Conservation (phyloP, 2,888 invertebrate species). For the Sympetrum striolatum region DNA sequence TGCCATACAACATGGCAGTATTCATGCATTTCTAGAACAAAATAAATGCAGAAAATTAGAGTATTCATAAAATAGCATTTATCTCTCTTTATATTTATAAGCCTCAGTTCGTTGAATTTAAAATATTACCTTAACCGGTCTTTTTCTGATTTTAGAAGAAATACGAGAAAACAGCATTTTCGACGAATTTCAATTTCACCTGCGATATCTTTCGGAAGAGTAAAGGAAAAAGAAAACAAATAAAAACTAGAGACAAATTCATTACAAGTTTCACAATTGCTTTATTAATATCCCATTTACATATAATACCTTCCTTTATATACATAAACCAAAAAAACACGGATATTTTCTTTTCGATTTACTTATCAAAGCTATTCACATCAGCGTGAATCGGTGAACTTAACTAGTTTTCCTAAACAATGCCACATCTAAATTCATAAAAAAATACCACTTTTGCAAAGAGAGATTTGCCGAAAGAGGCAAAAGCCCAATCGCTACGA, state of each 20-base stretch:
- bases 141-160: too few species aligned
- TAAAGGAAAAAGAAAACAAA: not conserved
- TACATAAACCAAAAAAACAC: slow-evolving; percentile 37
- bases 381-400: slow-evolving; percentile 2
- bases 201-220: too few species aligned
- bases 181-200: not conserved
- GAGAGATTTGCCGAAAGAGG: not conserved
- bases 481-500: slow-evolving; percentile 19
- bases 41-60: too few species aligned
- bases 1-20: too few species aligned
- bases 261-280: slow-evolving; percentile 26
- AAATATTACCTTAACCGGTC: too few species aligned
- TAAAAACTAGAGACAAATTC: not conserved
- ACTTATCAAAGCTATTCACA: slow-evolving; percentile 17
- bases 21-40: too few species aligned
- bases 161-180: too few species aligned
- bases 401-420: slow-evolving; percentile 4
- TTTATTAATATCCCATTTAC: slow-evolving; percentile 33
- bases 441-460: slow-evolving; percentile 31
- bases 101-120: too few species aligned
- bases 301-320: slow-evolving; percentile 31
- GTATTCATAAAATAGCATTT: too few species aligned
- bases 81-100: too few species aligned
- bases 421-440: slow-evolving; percentile 13
- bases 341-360: slow-evolving; percentile 7